Evolutionary conservation across 2,888 invertebrate species (phyloP), one percentile per base, ranked within the genome.

Genomic region (Phyllotreta striolata): DNA sequence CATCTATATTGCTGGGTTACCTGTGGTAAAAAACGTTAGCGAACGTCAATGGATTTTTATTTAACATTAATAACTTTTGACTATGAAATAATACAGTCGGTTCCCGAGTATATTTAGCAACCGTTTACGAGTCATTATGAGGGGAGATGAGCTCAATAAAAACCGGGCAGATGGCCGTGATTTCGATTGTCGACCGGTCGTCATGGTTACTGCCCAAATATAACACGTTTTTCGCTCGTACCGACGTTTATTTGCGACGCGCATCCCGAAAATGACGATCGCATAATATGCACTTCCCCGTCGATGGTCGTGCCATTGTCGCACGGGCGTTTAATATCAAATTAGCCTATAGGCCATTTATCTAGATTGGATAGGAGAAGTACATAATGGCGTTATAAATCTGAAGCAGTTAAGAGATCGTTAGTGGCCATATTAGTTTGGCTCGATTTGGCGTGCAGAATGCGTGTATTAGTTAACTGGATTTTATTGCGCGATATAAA

Each of bases 331-430:
- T 80, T 80, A 80, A 80, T 79, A 79, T 80, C 80, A 80, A 80
- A 80, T 80, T 80, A 80, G 80, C 75, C 70, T 74, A 78, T 77
- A 77, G 77, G 77, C 78, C 78, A 78, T 79, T 79, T 76, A 75
- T 74, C 74, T 10, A 40, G 51, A 40, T 49, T 54, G 51, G 46
- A 37, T 44, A 39, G 54, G 57, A 46, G 49, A 60, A 12, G 24
- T 6, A 63, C n/a, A n/a, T 57, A 63, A 64, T 64, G 47, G 64
- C 55, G 59, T 59, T 62, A 60, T 60, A 56, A 61, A 55, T 61
- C 40, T 49, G 37, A 61, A 49, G 55, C 67, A 61, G 67, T 66
- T 64, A 47, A 44, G 62, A 60, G 63, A 66, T 66, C 66, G 69
- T 69, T 72, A 72, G 73, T 70, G 74, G 70, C 63, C 63, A 70